Base-by-base conservation (phyloP, 2,888 invertebrate genomes). In the Drosophila melanocephala region DNA sequence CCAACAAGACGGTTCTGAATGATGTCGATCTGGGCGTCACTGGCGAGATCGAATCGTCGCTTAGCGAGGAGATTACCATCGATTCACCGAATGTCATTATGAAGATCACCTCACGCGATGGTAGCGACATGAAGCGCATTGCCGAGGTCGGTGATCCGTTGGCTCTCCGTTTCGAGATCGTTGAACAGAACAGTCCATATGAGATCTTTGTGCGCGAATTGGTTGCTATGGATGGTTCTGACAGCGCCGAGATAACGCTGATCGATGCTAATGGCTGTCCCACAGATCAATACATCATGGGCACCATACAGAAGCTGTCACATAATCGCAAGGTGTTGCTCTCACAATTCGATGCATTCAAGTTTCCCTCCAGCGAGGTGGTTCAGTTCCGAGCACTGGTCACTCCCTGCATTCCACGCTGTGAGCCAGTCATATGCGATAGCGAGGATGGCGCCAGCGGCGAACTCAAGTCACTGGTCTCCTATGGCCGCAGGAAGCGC, bases 41-140 rank as follows among this genome's bases (percentile, higher is more conserved):
- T 80, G 98, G 97, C 67, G 98, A 98, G 93, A 97, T 98, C 91
- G 95, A 96, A 92, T 97, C 97, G 62, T 97, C 97, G 59, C 95
- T 98, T 73, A 97, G 97, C 71, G 98, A 98, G 93, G 98, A 98
- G 94, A 97, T 97, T 76, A 96, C 97, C 91, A 98, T 98, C 78
- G 98, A 98, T 94, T 98, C 98, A 72, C 98, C 98, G 75, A 98
- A 98, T 94, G 98, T 98, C 73, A 96, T 98, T 51, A 98, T 98
- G 98, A 97, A 97, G 94, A 97, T 97, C 93, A 97, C 97, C 33
- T 97, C 97, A 93, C 95, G 97, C 81, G 96, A 95, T 89, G 97
- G 97, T 81, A 97, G 96, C 92, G 97, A 97, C 84, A 97, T 97
- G 83, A 96, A 97, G 94, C 96, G 96, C 61, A 96, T 97, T 33